These are phyloP conservation scores for Dioctria linearis DNA, from an alignment of 2,888 invertebrate genomes.

Conservation along the genomic window DNA sequence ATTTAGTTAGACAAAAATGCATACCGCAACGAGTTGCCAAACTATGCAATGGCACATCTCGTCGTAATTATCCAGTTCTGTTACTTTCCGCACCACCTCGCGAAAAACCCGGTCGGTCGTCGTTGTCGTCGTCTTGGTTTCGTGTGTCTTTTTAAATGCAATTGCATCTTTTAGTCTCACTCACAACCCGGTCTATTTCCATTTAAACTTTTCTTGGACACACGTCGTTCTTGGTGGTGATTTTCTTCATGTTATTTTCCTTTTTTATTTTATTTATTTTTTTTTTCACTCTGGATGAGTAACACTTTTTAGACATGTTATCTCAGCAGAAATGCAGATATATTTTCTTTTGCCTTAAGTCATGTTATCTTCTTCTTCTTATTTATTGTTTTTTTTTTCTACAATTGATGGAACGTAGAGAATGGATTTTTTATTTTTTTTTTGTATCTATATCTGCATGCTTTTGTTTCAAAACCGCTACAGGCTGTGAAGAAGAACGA, in stretches of 20 bases:
- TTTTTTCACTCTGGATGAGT: not conserved
- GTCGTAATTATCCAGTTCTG: conserved; percentile 51
- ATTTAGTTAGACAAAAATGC: conserved; percentile 22
- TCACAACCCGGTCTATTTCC: not conserved
- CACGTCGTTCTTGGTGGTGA: not conserved
- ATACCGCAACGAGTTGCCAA: conserved; percentile 39
- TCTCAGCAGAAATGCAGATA: not conserved
- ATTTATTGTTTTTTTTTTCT: too few species aligned
- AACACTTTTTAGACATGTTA: not conserved
- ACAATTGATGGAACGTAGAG: too few species aligned
- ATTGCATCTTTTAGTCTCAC: not conserved
- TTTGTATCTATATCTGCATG: too few species aligned
- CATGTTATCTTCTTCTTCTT: too few species aligned
- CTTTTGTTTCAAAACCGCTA: too few species aligned
- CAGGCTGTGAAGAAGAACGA: too few species aligned
- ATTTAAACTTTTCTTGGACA: conserved; percentile 13
- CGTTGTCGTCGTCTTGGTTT: not conserved
- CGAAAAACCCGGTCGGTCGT: not conserved
- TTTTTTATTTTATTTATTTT: not conserved
- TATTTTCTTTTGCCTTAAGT: not conserved
- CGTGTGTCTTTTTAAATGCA: too few species aligned
- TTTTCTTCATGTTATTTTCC: not conserved
- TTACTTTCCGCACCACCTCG: conserved; percentile 2
- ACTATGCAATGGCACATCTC: conserved; percentile 52
- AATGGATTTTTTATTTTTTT: too few species aligned